Percentiles rank a stretch among this genome's conserved stretches.
Conservation (phyloP, 2,797 vertebrate genomes). For the Thunnus albacares region DNA sequence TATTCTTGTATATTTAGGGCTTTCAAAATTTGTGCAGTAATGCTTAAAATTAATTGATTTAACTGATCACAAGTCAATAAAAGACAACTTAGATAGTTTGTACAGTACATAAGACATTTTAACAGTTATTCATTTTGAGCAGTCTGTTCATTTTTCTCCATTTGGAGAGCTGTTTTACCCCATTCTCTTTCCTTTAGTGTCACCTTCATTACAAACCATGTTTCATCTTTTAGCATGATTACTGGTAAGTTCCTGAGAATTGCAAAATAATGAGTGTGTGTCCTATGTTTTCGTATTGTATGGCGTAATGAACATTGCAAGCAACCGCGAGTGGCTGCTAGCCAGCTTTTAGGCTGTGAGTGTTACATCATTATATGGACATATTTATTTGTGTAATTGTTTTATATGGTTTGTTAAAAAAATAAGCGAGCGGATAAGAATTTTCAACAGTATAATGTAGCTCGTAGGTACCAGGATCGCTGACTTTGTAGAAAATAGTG, state of each 20-base stretch:
- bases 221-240: no score
- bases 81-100: neutral
- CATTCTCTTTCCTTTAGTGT: no score
- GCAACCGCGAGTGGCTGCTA: neutral
- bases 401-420: neutral
- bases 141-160: no score
- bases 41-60: neutral
- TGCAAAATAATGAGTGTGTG: neutral
- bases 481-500: constrained; percentile 2
- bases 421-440: neutral
- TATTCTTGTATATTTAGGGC: neutral
- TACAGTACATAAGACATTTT: neutral
- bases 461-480: constrained; percentile 8
- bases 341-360: neutral
- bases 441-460: neutral
- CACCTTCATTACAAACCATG: neutral
- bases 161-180: no score
- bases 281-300: neutral
- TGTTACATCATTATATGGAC: neutral
- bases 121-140: neutral
- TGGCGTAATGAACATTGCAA: neutral
- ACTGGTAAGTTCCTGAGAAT: neutral
- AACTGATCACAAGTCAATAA: neutral
- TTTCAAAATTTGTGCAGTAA: neutral
- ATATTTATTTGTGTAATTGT: neutral